Base-by-base conservation (phyloP, 2,797 vertebrate genomes). In the Oryzias dopingdopingensis region DNA sequence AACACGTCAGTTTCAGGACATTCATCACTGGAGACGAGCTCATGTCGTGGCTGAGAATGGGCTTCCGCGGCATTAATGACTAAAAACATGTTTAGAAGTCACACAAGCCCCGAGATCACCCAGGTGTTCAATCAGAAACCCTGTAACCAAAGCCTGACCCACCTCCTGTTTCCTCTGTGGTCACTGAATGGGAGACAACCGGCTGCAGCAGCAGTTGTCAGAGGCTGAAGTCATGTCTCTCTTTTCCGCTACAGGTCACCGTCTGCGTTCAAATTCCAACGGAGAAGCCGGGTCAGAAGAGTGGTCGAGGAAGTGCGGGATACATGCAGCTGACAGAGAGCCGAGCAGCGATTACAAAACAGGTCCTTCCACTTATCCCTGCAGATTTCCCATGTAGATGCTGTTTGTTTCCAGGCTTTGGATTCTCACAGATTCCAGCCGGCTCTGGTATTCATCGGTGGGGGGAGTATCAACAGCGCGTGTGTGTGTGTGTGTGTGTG, bases 201-300 rank as follows among this genome's bases (percentile, higher is more conserved):
- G 55, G 70, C 70, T 59, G 78, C 49, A 43, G 78, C 57, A 60
- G 78, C 22, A 81, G 75, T 72, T 64, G 4, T 62, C 65, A 16
- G 70, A 70, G 59, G 59, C 68, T 64, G 83, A 83, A 81, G 82
- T 80, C 88, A 90, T 91, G 85, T 83, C 84, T 82, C 73, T 50
- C 6, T 75, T 73, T 72, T 43, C 40, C 75, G 65, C 60, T 50
- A 52, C 14, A 32, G 71, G 49, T 72, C 4, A 15, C 37, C 0
- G 64, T 51, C 61, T 45, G 59, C 1, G 23, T 66, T 23, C 40
- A 69, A 64, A 83, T 74, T 77, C 80, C 74, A 72, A 45, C 46
- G 68, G 65, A 74, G 59, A 53, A 55, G 55, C 51, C 42, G 32
- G 66, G 24, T 57, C 22, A 63, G 52, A 62, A 12, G 14, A 42